Conservation (phyloP, 2,113 vertebrate genomes). For the Pica pica region DNA sequence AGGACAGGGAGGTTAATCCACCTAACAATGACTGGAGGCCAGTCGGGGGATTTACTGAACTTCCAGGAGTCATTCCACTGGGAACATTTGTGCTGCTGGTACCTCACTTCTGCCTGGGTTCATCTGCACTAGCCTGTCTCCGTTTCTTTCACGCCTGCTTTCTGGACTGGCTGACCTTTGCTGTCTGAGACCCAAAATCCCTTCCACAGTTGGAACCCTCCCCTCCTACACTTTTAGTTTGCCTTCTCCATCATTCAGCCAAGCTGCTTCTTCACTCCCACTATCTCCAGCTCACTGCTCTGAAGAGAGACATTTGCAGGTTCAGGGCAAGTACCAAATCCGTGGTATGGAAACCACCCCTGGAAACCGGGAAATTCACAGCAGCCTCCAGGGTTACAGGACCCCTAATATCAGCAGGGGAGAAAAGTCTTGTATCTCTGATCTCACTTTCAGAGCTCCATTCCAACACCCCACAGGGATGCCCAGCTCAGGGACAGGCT, state of each 20-base stretch:
- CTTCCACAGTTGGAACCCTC: neutral
- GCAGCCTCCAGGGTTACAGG: neutral
- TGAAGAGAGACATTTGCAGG: neutral
- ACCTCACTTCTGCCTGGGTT: neutral
- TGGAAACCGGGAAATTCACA: neutral
- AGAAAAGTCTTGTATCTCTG: neutral
- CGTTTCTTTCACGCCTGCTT: neutral
- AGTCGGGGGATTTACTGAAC: neutral
- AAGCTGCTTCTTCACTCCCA: neutral
- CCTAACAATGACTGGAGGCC: neutral
- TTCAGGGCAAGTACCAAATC: neutral
- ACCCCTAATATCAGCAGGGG: neutral
- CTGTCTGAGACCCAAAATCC: neutral
- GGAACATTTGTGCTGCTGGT: neutral
- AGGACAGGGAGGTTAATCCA: neutral
- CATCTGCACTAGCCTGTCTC: neutral
- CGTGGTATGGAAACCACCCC: neutral
- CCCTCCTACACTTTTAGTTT: neutral
- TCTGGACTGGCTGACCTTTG: neutral
- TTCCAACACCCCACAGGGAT: neutral
- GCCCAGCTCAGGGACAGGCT: neutral
- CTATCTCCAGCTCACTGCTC: neutral
- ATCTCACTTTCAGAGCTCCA: neutral
- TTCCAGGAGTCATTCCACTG: neutral
- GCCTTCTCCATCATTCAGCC: neutral